Evolutionary conservation across 2,888 invertebrate species (phyloP).

Genomic region (Harpalus rufipes): DNA sequence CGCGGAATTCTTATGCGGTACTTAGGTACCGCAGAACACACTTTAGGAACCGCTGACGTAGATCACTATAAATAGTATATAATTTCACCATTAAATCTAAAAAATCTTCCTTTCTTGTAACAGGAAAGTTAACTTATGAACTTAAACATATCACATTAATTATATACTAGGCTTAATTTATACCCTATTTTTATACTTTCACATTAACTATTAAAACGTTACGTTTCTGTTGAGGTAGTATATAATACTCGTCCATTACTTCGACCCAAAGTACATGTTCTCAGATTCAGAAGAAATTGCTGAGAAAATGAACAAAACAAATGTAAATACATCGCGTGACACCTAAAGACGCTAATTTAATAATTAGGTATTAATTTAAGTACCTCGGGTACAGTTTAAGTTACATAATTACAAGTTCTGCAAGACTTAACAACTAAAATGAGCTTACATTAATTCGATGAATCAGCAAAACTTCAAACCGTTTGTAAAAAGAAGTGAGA

Average conservation of each 20-base stretch:
- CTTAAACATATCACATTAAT: too few species aligned
- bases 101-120: too few species aligned
- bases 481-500: background rate
- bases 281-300: background rate
- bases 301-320: background rate
- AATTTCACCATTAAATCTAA: too few species aligned
- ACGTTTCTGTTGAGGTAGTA: too few species aligned
- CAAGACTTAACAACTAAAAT: background rate
- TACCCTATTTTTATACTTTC: background rate
- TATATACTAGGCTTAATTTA: too few species aligned
- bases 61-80: too few species aligned
- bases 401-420: slow-evolving; percentile 18
- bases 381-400: slow-evolving; percentile 23
- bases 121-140: too few species aligned
- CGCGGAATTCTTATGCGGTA: too few species aligned
- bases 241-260: too few species aligned
- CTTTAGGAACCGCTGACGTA: too few species aligned
- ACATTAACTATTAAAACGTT: background rate
- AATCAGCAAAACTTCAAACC: slow-evolving; percentile 12
- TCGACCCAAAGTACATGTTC: too few species aligned
- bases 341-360: slow-evolving; percentile 8
- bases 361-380: slow-evolving; percentile 20
- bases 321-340: slow-evolving; percentile 15
- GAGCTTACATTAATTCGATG: slow-evolving; percentile 4
- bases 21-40: too few species aligned